Base-by-base conservation (phyloP, 2,113 vertebrate species). In the Corythaeola cristata region DNA sequence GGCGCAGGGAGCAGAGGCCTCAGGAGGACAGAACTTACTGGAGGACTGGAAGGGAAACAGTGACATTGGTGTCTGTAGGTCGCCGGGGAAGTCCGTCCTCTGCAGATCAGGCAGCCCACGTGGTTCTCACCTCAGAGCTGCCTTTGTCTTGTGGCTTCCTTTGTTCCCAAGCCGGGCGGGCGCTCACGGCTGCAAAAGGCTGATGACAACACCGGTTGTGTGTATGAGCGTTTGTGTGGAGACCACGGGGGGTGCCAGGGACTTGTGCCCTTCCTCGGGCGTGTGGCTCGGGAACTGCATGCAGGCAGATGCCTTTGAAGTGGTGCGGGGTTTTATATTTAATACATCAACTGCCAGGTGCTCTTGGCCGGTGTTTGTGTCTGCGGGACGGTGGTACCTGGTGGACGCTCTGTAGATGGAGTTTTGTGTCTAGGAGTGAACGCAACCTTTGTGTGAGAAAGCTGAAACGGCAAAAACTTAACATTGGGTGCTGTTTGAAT, bases 1-100 rank as follows among this genome's bases (percentile, higher is more conserved):
- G 3, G 9, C 6, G 2, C 0, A 15, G 76, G 15, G 23, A 13
- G 22, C 3, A 13, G 50, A 30, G 44, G 20, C 11, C 13, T 52
- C 44, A 1, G 35, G 2, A 14, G 68, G 12, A 7, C 49, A 41
- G 39, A 6, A 6, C 32, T 58, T 11, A 4, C 10, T 12, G n/a
- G 27, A 44, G 20, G 71, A 20, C 19, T 53, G 53, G 23, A n/a
- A 67, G 41, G 33, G 20, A 13, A 64, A 27, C 66, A 24, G 53
- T 69, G 41, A 5, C 45, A 1, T 17, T 4, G 9, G 72, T 59
- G 16, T n/a, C 67, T 53, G 37, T 12, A 15, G 39, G 52, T 21
- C 11, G 19, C 4, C 21, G 49, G 30, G 55, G 67, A 35, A 52
- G 21, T 19, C 30, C 24, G 21, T 19, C 52, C 52, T 21, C 50